Evolutionary conservation across 2,797 vertebrate species (phyloP), one percentile per base, ranked within the genome.

Genomic region (Hippopotamyrus pictus): DNA sequence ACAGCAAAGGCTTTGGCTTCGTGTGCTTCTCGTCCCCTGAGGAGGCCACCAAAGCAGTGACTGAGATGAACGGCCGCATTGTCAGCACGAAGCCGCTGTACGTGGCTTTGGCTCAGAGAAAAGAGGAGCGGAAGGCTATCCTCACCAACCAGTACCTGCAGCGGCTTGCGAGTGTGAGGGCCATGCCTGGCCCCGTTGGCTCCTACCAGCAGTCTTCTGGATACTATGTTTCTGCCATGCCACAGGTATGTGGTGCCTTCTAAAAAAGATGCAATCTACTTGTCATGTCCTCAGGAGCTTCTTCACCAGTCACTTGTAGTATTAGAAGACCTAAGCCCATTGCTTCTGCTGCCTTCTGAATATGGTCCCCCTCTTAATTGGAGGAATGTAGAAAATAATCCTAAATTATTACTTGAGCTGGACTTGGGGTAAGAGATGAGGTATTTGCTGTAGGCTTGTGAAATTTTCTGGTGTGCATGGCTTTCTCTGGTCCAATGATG

Each of bases 1-100:
- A 97, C 94, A 99, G 98, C 96, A 99, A 98, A 93, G 98, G 99
- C 89, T 99, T 99, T 93, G 98, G 98, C 57, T 99, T 99, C 91
- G 99, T 99, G 91, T 99, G 99, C 93, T 99, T 99, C 94, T 99
- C 98, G 48, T 99, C 98, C 82, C 98, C 98, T n/a, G 98, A 99
- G 93, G 98, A 99, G 93, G 99, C 99, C 0, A 99, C 98, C 0
- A 99, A 99, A 94, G 98, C 99, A 0, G 98, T 99, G 84, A 99
- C 98, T 0, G 99, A 99, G 92, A 99, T 99, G 99, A 99, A 99
- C 0, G 98, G 99, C 19, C 95, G 98, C 48, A 98, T 99, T 0
- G 96, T 99, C 87, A 97, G 98, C 53, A 98, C 98, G 11, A 99
- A 99, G 94, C 99, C 99, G 0, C 96, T 99, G 84, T 99, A 99